Evolutionary conservation across 2,113 vertebrate genomes (phyloP), one percentile per base, ranked within the genome.

Genomic region (Callocephalon fimbriatum): DNA sequence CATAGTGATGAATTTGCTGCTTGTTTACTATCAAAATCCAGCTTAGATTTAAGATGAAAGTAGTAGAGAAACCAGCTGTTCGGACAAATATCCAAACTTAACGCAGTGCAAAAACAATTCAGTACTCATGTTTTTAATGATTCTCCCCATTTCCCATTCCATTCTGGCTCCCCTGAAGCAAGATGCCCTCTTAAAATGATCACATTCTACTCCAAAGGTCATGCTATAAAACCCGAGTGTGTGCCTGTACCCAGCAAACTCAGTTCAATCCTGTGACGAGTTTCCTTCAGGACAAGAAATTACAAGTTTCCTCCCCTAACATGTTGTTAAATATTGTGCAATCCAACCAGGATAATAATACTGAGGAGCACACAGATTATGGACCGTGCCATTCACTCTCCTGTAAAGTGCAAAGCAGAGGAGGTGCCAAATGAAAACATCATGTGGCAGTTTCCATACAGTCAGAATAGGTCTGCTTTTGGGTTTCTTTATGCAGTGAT

Each of bases 1-100:
- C 80, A 76, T 44, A 93, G 79, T 97, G 97, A 97, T 97, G 94
- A 97, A 97, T 98, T 97, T 97, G 96, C 95, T 95, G 92, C 93
- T 97, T 98, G 96, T 98, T 98, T 98, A 98, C 97, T 58, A 97
- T 95, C 87, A 97, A 97, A 91, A 97, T 95, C 93, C 53, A 91
- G 38, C 83, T 93, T 93, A 97, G 88, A 97, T 93, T 96, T 96
- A 96, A 98, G 96, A 98, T 97, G 96, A 98, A 98, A 97, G 97
- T 50, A 50, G 83, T 75, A 92, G 92, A 85, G 77, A 97, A 96
- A 95, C 74, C 97, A 98, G 97, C 98, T 97, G 96, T 97, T 95
- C 91, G 78, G 70, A 90, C 62, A 95, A 94, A 92, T 89, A 72
- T 95, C 90, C 94, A 95, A 97, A 97, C 86, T 59, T 73, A 96